A percentile compares a stretch with the other conserved stretches of the same genome.
These are phyloP conservation scores for Pangasianodon gigas DNA, from an alignment of 2,113 vertebrate species.

Conservation along the genomic window DNA sequence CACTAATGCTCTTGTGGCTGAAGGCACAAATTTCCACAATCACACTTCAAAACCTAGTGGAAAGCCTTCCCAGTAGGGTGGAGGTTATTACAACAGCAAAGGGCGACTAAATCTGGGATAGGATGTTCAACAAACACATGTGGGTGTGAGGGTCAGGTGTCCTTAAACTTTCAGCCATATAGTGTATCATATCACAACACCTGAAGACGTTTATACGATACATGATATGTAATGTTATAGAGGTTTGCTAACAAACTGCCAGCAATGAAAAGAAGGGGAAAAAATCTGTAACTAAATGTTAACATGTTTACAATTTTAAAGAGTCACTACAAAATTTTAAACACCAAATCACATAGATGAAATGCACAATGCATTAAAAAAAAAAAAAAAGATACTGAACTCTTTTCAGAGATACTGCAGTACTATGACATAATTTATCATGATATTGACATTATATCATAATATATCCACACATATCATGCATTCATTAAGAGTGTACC, in stretches of 20 bases:
- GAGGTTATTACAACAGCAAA: background rate
- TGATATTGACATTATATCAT: background rate
- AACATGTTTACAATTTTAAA: background rate
- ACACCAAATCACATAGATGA: background rate
- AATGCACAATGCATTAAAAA: background rate
- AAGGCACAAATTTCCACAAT: background rate
- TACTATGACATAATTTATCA: background rate
- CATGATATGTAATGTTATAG: background rate
- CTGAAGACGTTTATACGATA: background rate
- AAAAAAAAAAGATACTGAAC: background rate
- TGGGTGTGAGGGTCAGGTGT: background rate
- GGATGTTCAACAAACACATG: background rate
- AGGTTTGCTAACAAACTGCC: background rate
- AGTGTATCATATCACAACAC: background rate
- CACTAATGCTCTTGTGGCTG: background rate
- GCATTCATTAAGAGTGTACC: background rate
- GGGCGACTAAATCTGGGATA: background rate
- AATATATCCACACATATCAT: background rate
- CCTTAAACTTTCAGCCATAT: background rate
- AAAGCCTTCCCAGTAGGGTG: background rate
- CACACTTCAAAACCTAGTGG: background rate
- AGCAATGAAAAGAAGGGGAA: background rate
- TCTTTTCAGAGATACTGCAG: background rate
- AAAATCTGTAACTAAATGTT: background rate
- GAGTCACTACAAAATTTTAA: background rate